Percentiles rank a stretch among this genome's conserved stretches.
Evolutionary conservation across 2,113 vertebrate genomes (phyloP).

Genomic region (Oreotragus oreotragus): DNA sequence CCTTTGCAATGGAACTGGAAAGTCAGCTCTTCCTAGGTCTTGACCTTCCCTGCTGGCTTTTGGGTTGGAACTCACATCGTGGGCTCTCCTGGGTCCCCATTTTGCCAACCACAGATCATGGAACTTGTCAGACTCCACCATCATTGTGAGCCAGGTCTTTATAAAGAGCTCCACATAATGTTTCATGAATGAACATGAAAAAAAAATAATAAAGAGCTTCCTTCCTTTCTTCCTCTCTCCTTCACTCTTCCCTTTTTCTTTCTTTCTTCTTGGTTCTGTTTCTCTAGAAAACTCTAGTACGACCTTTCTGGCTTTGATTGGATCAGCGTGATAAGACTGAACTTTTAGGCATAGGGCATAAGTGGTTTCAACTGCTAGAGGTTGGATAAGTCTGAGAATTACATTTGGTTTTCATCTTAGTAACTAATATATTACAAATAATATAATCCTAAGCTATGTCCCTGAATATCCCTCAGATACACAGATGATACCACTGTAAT

Average conservation of each 20-base stretch:
- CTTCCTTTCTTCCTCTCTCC: not conserved
- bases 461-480: not conserved
- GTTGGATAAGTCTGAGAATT: not conserved
- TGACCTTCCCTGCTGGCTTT: not conserved
- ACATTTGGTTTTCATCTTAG: constrained; percentile 50
- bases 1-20: not conserved
- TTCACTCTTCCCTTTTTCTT: not conserved
- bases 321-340: not conserved
- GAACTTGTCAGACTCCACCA: not conserved
- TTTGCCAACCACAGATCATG: not conserved
- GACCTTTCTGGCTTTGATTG: not conserved
- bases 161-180: not conserved
- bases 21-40: not conserved
- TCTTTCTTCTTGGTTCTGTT: not conserved
- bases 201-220: not conserved
- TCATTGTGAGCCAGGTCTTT: not conserved
- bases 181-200: not conserved
- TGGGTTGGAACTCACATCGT: not conserved
- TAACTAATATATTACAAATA: constrained; percentile 16
- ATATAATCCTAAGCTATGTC: constrained; percentile 14
- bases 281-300: not conserved
- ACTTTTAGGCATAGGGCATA: not conserved
- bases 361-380: not conserved
- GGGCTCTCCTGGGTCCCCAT: not conserved
- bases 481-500: not conserved